phyloP scores from a whole-genome alignment of 1,140 invertebrate genomes.

The Drosophila prosaltans region DNA sequence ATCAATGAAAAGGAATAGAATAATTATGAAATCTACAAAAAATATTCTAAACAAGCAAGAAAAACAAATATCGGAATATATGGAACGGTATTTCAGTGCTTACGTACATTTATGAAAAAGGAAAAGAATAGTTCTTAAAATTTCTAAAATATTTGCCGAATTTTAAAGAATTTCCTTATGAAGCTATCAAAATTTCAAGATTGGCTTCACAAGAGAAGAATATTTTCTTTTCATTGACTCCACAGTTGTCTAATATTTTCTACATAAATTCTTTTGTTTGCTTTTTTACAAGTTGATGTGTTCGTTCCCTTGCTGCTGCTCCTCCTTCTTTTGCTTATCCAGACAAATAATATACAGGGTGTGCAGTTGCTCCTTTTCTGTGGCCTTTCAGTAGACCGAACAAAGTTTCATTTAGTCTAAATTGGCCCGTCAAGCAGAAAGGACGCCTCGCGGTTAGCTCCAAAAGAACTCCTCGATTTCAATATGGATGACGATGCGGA shows the following conservation, averaged over 20 bases:
- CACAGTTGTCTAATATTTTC: background rate
- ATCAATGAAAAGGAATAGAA: no score
- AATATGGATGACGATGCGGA: constrained; percentile 67
- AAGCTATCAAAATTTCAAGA: no score
- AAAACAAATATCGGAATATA: no score
- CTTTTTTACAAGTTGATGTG: constrained; percentile 52
- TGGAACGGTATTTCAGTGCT: no score
- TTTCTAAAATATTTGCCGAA: no score
- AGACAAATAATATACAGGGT: constrained; percentile 26
- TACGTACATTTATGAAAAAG: no score
- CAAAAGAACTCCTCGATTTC: background rate
- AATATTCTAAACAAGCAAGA: no score
- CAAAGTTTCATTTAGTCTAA: constrained; percentile 1
- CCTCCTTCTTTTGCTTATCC: constrained; percentile 3
- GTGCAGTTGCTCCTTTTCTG: constrained; percentile 13
- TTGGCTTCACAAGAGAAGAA: background rate
- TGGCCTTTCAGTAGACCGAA: background rate
- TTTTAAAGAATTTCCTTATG: no score
- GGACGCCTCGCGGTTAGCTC: background rate
- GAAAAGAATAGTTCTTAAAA: no score
- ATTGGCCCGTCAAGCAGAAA: background rate
- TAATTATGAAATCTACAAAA: no score
- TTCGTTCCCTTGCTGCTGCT: constrained; percentile 5
- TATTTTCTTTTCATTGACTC: background rate
- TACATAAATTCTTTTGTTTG: constrained; percentile 35